These are phyloP conservation scores for Crocallis elinguaria DNA, from an alignment of 2,888 invertebrate species.

Conservation along the genomic window DNA sequence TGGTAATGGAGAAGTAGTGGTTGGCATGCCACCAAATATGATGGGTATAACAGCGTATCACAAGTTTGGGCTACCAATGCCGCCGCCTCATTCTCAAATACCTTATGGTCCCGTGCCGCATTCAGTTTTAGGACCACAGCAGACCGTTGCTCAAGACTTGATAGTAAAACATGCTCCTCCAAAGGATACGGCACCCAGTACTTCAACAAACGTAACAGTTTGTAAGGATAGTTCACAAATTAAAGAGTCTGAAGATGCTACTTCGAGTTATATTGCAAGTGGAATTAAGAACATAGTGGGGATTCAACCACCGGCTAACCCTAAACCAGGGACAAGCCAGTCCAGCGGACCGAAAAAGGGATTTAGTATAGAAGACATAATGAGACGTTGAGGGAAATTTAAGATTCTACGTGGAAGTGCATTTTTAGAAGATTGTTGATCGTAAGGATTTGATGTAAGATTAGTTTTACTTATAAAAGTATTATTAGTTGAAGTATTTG, in stretches of 20 bases:
- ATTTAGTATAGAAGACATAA: conserved; percentile 95
- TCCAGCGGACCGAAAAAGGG: conserved; percentile 90
- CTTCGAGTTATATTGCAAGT: conserved; percentile 71
- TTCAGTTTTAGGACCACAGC: conserved; percentile 73
- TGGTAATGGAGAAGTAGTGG: conserved; percentile 64
- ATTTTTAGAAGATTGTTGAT: conserved; percentile 15
- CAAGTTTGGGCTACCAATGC: conserved; percentile 78
- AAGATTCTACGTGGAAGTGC: conserved; percentile 10
- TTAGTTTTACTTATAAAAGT: conserved; percentile 63
- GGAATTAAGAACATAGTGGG: conserved; percentile 82
- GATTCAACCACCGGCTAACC: conserved; percentile 74
- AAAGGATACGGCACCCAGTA: conserved; percentile 70
- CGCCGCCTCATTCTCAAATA: conserved; percentile 77
- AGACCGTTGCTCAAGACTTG: conserved; percentile 81
- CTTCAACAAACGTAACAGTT: conserved; percentile 70
- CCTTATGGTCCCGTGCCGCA: conserved; percentile 70
- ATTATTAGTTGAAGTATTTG: conserved; percentile 74
- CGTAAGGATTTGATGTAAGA: conserved; percentile 40
- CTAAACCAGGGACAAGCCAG: conserved; percentile 83
- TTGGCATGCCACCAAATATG: conserved; percentile 70
- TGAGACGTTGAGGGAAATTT: conserved; percentile 88
- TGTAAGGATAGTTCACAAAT: conserved; percentile 61
- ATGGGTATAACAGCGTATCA: conserved; percentile 78
- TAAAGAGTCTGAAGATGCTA: conserved; percentile 61
- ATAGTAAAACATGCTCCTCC: conserved; percentile 82